phyloP scores from a whole-genome alignment of 2,888 invertebrate species.

The Leptopterna dolabrata region DNA sequence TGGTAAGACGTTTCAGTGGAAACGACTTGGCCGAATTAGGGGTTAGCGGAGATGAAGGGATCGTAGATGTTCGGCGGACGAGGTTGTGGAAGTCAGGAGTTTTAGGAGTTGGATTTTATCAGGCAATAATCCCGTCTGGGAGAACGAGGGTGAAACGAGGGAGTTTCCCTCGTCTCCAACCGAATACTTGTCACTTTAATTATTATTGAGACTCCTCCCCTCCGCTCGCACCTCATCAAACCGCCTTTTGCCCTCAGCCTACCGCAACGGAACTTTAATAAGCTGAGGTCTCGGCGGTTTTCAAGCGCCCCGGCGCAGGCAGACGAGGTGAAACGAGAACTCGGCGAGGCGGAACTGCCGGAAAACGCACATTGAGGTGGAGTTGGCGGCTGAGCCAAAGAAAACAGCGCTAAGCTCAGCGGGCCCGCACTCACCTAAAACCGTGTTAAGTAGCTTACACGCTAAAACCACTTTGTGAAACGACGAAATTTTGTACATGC shows the following conservation, averaged over 20 bases:
- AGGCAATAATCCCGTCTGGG: not conserved
- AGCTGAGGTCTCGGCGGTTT: not conserved
- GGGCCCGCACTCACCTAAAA: too few relatives aligned
- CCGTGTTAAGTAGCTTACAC: too few relatives aligned
- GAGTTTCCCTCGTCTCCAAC: not conserved
- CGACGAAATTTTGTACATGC: too few relatives aligned
- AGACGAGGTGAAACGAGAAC: not conserved
- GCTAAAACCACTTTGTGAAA: too few relatives aligned
- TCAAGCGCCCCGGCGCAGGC: not conserved
- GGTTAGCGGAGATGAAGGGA: too few relatives aligned
- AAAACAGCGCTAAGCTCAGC: too few relatives aligned
- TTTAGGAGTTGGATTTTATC: not conserved
- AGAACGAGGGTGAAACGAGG: not conserved
- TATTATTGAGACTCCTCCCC: not conserved
- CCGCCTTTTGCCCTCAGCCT: not conserved
- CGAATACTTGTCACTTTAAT: slow-evolving; percentile 3
- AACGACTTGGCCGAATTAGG: too few relatives aligned
- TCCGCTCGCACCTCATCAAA: not conserved
- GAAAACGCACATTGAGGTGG: not conserved
- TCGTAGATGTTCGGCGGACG: too few relatives aligned
- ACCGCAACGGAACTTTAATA: slow-evolving; percentile 8
- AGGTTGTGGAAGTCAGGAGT: too few relatives aligned
- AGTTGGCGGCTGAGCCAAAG: not conserved
- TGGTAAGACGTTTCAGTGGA: too few relatives aligned
- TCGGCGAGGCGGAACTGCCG: not conserved